Base-by-base conservation (phyloP, 2,888 invertebrate species). In the Axea sp. region DNA sequence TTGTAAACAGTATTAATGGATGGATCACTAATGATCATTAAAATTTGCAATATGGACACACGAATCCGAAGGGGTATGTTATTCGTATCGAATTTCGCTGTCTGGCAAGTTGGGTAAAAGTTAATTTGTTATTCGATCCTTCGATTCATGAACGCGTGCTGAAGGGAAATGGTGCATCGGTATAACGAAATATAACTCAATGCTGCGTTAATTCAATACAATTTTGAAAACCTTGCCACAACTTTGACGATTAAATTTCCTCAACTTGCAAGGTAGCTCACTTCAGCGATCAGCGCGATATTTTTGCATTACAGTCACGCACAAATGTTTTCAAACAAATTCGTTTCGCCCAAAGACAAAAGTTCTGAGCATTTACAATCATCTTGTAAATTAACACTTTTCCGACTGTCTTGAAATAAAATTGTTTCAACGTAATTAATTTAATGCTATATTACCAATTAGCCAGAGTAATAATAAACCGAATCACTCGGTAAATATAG, bases 111-210 rank as follows among this genome's bases (percentile, higher is more conserved):
- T 75, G 69, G 65, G 74, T 65, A 65, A 75, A 75, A 75, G 69
- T 75, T 75, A 71, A 75, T 75, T 75, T 71, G 74, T 75, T 75
- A 75, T 60, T 65, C 45, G 74, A 75, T 75, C 74, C 74, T 71
- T 67, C 65, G 53, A 75, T 69, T 71, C 69, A 49, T 41, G 65
- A 60, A 47, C 60, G 33, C 28, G 22, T 31, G 26, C 31, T 24
- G 47, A 60, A 64, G 64, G 73, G 68, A 69, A 71, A 62, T 71
- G 41, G 53, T 47, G 55, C 69, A 47, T 69, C 69, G 31, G 24
- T 49, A 62, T 41, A 62, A 55, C 41, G 69, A 62, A 71, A 62
- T 65, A 65, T 59, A 49, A 43, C 51, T 57, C 57, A 43, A n/a
- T 51, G 30, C 15, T 26, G 41, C 14, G 41, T 51, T 55, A 47